Evolutionary conservation across 2,888 invertebrate genomes (phyloP).

Genomic region (Petrophora chlorosata): DNA sequence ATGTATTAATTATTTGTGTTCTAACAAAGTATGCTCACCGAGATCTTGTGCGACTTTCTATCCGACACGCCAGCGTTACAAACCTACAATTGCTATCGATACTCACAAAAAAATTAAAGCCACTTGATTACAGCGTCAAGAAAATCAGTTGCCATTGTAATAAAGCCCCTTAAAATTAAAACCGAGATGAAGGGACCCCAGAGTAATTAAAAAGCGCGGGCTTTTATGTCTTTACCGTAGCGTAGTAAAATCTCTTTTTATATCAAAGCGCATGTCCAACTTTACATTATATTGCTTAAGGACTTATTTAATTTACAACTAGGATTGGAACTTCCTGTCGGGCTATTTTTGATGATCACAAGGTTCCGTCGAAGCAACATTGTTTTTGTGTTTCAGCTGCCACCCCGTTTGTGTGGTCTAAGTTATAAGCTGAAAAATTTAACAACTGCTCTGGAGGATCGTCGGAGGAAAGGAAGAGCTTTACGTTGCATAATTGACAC

Average conservation of each 20-base stretch:
- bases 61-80: no score
- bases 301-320: conserved; percentile 53
- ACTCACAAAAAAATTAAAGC: no score
- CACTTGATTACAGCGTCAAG: no score
- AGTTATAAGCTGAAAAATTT: neutral
- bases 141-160: neutral
- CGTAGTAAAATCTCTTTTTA: conserved; percentile 26
- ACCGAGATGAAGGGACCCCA: neutral
- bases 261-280: conserved; percentile 47
- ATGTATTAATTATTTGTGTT: no score
- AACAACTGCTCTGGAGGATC: neutral
- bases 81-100: no score
- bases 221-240: neutral
- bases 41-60: no score
- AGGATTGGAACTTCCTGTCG: conserved; percentile 61
- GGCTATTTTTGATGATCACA: conserved; percentile 53
- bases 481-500: no score
- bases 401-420: conserved; percentile 22
- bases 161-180: neutral
- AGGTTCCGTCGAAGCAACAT: conserved; percentile 52
- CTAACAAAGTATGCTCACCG: no score
- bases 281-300: conserved; percentile 49
- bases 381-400: conserved; percentile 49
- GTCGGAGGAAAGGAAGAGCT: no score
- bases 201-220: conserved; percentile 1